These are phyloP conservation scores for Gavia stellata DNA, from an alignment of 2,113 vertebrate species.

Conservation along the genomic window DNA sequence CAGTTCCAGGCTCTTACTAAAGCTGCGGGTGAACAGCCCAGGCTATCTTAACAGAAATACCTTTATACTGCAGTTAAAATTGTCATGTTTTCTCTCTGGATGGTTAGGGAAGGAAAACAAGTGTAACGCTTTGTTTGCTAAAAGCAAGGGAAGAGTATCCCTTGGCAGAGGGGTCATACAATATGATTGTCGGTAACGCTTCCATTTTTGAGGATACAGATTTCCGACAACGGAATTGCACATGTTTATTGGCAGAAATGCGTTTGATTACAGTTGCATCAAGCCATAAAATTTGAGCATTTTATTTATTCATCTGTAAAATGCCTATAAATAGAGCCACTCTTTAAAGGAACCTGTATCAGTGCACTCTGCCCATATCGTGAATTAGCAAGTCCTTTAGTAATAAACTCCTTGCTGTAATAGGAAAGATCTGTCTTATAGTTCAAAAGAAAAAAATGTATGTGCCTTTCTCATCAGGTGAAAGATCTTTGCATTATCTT, in stretches of 20 bases:
- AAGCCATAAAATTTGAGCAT: neutral
- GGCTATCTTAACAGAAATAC: neutral
- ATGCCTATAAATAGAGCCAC: neutral
- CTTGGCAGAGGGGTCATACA: neutral
- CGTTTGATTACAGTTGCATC: neutral
- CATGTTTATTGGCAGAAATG: neutral
- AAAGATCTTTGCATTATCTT: conserved; percentile 17
- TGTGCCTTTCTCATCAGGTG: conserved; percentile 46
- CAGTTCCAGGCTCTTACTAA: neutral
- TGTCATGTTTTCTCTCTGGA: neutral
- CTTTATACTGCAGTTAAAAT: neutral
- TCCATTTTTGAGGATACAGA: neutral
- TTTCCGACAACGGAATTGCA: neutral
- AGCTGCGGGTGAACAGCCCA: neutral
- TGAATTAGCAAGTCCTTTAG: neutral
- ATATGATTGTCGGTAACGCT: neutral
- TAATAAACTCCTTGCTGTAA: neutral
- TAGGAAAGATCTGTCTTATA: neutral
- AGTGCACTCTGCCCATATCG: neutral
- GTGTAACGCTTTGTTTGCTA: neutral
- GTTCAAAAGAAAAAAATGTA: neutral
- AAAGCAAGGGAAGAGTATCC: neutral
- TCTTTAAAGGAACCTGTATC: neutral
- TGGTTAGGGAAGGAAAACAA: neutral
- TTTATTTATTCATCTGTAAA: neutral